Base-by-base conservation (phyloP, 30 jellyfish, hydroid and myxozoan genomes). In the Aurelia aurita region DNA sequence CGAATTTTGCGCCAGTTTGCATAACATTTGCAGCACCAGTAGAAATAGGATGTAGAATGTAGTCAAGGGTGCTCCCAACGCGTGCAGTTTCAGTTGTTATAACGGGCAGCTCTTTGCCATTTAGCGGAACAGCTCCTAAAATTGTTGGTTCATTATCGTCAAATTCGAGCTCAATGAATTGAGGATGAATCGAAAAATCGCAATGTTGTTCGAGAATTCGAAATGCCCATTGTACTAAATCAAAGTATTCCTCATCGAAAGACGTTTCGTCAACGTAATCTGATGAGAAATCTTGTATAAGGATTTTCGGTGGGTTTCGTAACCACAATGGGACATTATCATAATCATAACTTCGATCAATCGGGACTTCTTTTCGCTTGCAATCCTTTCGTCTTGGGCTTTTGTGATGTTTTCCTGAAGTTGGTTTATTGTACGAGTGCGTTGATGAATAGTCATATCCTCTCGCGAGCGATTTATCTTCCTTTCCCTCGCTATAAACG, bases 21-120 rank as follows among this genome's bases (percentile, higher is more conserved):
- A 87, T 5, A 29, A 87, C 85, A 28, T 77, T 87, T 20, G 96
- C 96, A 47, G 96, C 96, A 28, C 96, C 96, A n/a, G 96, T 69
- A 28, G 96, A 64, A 14, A 87, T 75, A 1, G 96, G 96, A 68
- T 87, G 88, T 28, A 87, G 21, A 20, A 87, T 69, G 35, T 65
- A 87, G 26, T 75, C 86, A 22, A 87, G 88, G 19, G 89, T 77
- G 71, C 90, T 83, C 3, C 93, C 93, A 27, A 83, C 93, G 18
- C 93, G 86, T 16, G 93, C 93, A 22, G 93, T 83, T 63, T 83
- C 93, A 23, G 65, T 70, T 71, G 93, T 83, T 55, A 83, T 83
- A 57, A 83, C 79, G 19, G 46, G 27, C 67, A 83, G 62, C 26
- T 69, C 87, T 16, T 63, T 58, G 22, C 62, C 77, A 35, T 57